A percentile compares a stretch with the other conserved stretches of the same genome.
phyloP scores from a whole-genome alignment of 2,113 vertebrate species.

The Pteropus alecto region DNA sequence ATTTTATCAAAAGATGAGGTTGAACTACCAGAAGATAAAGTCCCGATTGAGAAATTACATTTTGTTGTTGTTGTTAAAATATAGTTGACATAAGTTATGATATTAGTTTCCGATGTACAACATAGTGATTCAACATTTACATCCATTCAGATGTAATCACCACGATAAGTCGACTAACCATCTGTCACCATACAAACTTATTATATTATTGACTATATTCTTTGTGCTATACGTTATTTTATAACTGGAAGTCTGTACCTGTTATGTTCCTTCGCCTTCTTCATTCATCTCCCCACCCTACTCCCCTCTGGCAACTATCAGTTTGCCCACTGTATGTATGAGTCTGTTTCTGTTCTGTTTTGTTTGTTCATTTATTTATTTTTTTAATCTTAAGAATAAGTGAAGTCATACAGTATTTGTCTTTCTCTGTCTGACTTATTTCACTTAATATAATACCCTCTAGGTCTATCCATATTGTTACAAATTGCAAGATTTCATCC shows the following conservation, averaged over 20 bases:
- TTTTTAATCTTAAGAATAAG: background rate
- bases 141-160: too few relatives aligned
- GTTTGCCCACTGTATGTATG: background rate
- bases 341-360: background rate
- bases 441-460: background rate
- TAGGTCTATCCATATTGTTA: background rate
- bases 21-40: background rate
- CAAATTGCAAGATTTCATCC: background rate
- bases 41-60: background rate
- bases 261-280: background rate
- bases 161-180: background rate
- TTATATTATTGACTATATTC: background rate
- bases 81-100: background rate
- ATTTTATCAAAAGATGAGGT: background rate
- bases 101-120: background rate
- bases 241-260: background rate
- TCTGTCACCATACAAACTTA: background rate
- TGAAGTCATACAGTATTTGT: background rate
- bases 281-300: background rate
- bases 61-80: background rate
- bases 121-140: background rate
- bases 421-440: background rate
- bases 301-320: background rate
- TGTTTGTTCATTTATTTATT: background rate
- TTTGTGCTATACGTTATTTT: background rate